Percentiles rank a stretch among this genome's conserved stretches.
These are phyloP conservation scores for Callionymus lyra DNA, from an alignment of 2,113 vertebrate species.

Conservation along the genomic window DNA sequence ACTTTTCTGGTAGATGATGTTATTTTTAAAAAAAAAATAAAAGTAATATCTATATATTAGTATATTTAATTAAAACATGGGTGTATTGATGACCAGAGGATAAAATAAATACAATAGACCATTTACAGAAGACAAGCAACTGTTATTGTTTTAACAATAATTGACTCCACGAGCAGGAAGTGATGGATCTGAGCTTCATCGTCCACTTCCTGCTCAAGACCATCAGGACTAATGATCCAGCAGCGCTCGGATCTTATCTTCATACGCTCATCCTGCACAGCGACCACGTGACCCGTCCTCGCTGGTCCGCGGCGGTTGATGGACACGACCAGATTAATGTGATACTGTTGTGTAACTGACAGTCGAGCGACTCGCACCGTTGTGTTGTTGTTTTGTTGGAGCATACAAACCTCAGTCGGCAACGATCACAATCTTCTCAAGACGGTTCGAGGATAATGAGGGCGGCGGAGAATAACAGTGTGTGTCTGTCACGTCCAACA, in stretches of 20 bases:
- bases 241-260: conserved; percentile 1
- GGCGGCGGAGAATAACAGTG: conserved; percentile 1
- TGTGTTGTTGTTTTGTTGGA: not conserved
- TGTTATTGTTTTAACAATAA: not conserved
- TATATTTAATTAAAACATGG: too few species aligned
- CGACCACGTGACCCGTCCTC: not conserved
- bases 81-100: too few species aligned
- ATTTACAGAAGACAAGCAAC: not conserved
- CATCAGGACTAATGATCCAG: too few species aligned
- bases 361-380: too few species aligned
- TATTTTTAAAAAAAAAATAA: too few species aligned
- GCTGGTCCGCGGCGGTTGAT: conserved; percentile 1
- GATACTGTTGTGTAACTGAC: conserved; percentile 28
- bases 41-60: too few species aligned
- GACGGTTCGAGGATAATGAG: conserved; percentile 19
- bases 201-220: conserved; percentile 21
- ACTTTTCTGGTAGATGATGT: too few species aligned
- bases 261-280: not conserved
- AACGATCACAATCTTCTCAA: too few species aligned
- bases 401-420: too few species aligned
- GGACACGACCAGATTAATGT: conserved; percentile 39
- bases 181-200: conserved; percentile 17
- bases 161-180: too few species aligned
- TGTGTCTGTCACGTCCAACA: conserved; percentile 23
- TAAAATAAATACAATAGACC: not conserved